phyloP scores from a whole-genome alignment of 23 tunicate species.

The Styela plicata region DNA sequence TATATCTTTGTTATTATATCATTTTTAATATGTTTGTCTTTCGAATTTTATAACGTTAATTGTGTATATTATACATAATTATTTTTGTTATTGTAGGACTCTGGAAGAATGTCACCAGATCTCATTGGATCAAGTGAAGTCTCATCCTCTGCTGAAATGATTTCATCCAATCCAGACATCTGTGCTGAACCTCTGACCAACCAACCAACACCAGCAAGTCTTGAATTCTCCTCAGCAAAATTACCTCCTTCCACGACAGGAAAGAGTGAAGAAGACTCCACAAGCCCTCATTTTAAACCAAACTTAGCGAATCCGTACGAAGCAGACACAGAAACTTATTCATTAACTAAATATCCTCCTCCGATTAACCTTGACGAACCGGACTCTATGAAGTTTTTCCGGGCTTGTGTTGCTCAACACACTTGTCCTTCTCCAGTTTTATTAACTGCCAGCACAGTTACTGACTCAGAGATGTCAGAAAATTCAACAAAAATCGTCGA shows the following conservation, averaged over 20 bases:
- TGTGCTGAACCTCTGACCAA: neutral
- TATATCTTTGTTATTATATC: no score
- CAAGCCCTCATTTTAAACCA: neutral
- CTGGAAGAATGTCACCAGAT: constrained; percentile 18
- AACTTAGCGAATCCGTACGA: neutral
- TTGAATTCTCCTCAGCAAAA: neutral
- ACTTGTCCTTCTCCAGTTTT: neutral
- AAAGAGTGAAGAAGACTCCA: no score
- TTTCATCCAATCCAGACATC: neutral
- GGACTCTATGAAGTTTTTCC: neutral
- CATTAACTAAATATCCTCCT: neutral
- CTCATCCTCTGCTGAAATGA: neutral
- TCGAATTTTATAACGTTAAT: neutral
- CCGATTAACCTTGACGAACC: neutral
- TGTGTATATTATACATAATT: neutral
- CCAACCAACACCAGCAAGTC: neutral
- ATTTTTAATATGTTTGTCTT: no score
- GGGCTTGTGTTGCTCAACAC: neutral
- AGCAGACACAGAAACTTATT: constrained; percentile 1
- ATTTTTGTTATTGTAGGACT: neutral
- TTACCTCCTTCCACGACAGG: no score
- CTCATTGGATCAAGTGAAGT: neutral
- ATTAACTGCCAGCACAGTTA: neutral
- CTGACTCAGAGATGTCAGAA: neutral
- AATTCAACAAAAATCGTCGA: neutral